Evolutionary conservation across 2,113 vertebrate genomes (phyloP).

Genomic region (Chunga burmeisteri): DNA sequence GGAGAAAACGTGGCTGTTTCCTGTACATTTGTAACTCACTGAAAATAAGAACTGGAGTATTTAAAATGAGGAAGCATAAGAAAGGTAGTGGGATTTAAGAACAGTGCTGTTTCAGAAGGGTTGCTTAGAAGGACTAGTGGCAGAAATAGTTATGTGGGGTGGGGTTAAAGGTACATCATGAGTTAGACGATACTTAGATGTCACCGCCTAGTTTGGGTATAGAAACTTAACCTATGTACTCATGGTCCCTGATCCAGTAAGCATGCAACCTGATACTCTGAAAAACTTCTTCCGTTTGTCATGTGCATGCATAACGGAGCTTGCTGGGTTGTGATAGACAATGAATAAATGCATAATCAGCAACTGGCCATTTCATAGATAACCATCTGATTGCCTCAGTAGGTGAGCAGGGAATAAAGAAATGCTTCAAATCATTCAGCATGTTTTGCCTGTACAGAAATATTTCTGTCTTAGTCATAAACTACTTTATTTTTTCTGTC

Average conservation of each 20-base stretch:
- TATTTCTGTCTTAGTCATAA: not conserved
- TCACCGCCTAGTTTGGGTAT: not conserved
- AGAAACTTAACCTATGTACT: not conserved
- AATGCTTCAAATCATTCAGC: not conserved
- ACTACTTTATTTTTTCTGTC: not conserved
- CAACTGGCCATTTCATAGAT: not conserved
- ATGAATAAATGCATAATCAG: not conserved
- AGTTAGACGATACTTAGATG: not conserved
- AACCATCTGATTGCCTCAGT: not conserved
- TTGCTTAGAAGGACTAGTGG: not conserved
- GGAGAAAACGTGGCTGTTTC: not conserved
- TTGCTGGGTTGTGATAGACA: not conserved
- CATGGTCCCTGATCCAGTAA: not conserved
- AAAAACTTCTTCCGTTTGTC: not conserved
- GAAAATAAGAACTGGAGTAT: not conserved
- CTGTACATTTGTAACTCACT: not conserved
- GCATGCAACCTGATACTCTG: not conserved
- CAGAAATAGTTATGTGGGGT: not conserved
- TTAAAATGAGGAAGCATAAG: not conserved
- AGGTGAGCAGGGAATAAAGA: not conserved
- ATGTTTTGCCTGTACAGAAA: not conserved
- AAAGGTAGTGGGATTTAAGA: not conserved
- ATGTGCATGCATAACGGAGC: not conserved
- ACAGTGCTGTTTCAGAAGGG: not conserved
- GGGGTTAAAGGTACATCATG: not conserved